A percentile compares a stretch with the other conserved stretches of the same genome.
Evolutionary conservation across 1,140 invertebrate genomes (phyloP).

Genomic region (Drosophila saltans): DNA sequence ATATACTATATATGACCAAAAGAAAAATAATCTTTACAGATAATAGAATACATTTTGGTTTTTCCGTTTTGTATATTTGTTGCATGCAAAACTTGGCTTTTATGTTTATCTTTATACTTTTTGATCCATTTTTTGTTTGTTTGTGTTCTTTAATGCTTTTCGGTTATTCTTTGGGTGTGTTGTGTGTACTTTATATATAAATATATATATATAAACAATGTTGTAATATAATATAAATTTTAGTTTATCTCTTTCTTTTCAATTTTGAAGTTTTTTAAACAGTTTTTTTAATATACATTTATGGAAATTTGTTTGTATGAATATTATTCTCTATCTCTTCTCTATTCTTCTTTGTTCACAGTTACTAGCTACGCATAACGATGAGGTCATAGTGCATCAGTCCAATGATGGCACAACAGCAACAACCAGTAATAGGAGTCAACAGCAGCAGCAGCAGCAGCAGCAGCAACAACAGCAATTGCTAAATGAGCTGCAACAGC

Average conservation of each 20-base stretch:
- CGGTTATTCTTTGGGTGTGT: neutral
- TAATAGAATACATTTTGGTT: neutral
- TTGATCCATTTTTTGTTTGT: neutral
- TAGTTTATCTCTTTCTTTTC: neutral
- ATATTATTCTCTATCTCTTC: neutral
- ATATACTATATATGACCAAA: no score
- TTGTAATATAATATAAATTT: no score
- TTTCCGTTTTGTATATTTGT: neutral
- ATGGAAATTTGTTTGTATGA: no score
- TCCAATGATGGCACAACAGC: constrained; percentile 56
- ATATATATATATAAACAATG: neutral
- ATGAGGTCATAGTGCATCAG: constrained; percentile 74
- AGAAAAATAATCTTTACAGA: no score
- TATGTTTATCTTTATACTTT: constrained; percentile 1
- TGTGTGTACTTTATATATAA: no score
- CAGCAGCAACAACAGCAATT: constrained; percentile 52
- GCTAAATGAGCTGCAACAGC: constrained; percentile 49
- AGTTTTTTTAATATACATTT: neutral
- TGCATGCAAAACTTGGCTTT: neutral
- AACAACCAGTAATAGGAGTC: constrained; percentile 33
- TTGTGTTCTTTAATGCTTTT: neutral
- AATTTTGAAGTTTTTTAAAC: neutral
- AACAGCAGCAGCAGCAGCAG: constrained; percentile 43
- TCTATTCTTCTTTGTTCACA: constrained; percentile 17
- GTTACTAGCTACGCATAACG: constrained; percentile 77